Evolutionary conservation across 1,140 invertebrate species (phyloP).

Genomic region (Philopotamus ludificatus): DNA sequence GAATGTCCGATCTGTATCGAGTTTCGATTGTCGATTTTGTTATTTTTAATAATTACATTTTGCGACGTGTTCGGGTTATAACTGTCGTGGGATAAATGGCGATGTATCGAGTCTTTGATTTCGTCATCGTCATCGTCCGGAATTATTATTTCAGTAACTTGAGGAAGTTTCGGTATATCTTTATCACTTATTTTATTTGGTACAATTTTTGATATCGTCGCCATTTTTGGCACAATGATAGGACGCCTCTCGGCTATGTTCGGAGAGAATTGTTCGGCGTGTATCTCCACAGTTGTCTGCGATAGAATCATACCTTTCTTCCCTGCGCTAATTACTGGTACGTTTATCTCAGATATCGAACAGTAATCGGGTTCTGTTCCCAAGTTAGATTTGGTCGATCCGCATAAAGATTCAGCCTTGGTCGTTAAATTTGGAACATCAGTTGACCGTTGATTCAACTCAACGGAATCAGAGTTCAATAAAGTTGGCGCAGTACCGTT

Average conservation of each 20-base stretch:
- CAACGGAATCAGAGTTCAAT: conserved; percentile 63
- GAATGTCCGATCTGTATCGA: conserved; percentile 60
- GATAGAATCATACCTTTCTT: conserved; percentile 55
- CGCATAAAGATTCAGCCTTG: conserved; percentile 52
- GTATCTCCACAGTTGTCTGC: conserved; percentile 55
- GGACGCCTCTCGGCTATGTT: conserved; percentile 48
- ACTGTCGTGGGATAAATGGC: conserved; percentile 45
- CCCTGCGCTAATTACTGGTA: conserved; percentile 58
- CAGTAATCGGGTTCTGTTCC: conserved; percentile 62
- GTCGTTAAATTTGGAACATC: conserved; percentile 57
- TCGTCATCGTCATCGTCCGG: conserved; percentile 57
- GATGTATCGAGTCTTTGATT: conserved; percentile 35
- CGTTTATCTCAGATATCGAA: conserved; percentile 65
- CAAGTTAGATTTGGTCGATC: conserved; percentile 40
- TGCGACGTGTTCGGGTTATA: conserved; percentile 45
- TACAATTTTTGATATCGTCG: conserved; percentile 49
- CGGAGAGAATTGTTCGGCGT: conserved; percentile 51
- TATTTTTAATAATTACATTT: conserved; percentile 11
- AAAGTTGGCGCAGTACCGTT: conserved; percentile 44
- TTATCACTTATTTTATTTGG: conserved; percentile 56
- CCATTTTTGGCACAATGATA: conserved; percentile 50
- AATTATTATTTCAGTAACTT: conserved; percentile 63
- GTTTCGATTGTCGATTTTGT: conserved; percentile 53
- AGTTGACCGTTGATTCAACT: conserved; percentile 62
- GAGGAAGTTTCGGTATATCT: conserved; percentile 61